Conservation (phyloP, 1,140 invertebrate species). For the Heliconius hewitsoni region DNA sequence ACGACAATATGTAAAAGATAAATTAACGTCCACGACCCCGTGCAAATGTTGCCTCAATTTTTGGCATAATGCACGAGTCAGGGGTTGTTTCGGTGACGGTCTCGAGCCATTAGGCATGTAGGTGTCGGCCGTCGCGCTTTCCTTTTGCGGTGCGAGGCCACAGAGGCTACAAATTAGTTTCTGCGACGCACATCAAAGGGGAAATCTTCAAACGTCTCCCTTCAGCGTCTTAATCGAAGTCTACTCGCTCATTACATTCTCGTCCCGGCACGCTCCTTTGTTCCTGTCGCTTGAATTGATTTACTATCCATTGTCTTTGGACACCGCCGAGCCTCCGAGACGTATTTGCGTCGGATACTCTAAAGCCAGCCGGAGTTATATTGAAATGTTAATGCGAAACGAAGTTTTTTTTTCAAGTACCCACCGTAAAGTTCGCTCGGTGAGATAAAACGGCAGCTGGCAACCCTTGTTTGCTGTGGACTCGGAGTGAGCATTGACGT, state of each 20-base stretch:
- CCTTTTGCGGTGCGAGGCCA: conserved; percentile 54
- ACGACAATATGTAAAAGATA: conserved; percentile 51
- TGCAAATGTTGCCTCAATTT: conserved; percentile 40
- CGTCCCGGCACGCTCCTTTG: conserved; percentile 55
- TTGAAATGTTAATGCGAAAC: conserved; percentile 65
- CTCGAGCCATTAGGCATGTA: conserved; percentile 65
- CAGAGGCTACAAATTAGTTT: conserved; percentile 66
- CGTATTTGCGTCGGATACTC: conserved; percentile 53
- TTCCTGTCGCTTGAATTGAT: conserved; percentile 63
- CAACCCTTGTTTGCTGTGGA: conserved; percentile 63
- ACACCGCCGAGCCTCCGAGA: conserved; percentile 43
- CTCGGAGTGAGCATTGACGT: conserved; percentile 52
- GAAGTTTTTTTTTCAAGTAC: conserved; percentile 55
- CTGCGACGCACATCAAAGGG: conserved; percentile 47
- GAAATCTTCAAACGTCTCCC: conserved; percentile 55
- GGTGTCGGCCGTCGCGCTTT: conserved; percentile 51
- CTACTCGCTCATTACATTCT: conserved; percentile 60
- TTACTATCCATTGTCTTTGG: conserved; percentile 66
- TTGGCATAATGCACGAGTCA: conserved; percentile 49
- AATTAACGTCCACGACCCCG: conserved; percentile 38
- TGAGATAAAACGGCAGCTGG: conserved; percentile 67
- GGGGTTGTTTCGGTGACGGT: conserved; percentile 50
- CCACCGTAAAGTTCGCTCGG: conserved; percentile 50
- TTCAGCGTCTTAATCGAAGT: conserved; percentile 62
- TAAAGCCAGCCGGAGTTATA: conserved; percentile 44